A percentile compares a stretch with the other conserved stretches of the same genome.
These are phyloP conservation scores for Carposina sasakii DNA, from an alignment of 1,140 invertebrate genomes.

Conservation along the genomic window DNA sequence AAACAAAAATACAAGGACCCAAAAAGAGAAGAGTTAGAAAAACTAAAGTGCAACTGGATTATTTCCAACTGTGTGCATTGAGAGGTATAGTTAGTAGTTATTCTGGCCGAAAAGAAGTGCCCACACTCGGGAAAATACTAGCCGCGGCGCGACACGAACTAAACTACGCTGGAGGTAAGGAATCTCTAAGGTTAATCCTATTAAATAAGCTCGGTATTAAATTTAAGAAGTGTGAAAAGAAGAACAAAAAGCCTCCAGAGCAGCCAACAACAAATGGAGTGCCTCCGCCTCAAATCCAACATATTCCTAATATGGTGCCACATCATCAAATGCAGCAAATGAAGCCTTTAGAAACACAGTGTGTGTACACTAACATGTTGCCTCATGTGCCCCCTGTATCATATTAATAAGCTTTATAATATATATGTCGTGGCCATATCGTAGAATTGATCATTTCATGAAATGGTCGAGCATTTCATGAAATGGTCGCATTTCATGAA, in stretches of 20 bases:
- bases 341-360: conserved; percentile 54
- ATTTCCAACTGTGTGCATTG: conserved; percentile 58
- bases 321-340: conserved; percentile 51
- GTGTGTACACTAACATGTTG: conserved; percentile 59
- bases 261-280: conserved; percentile 18
- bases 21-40: conserved; percentile 60
- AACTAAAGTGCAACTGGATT: conserved; percentile 62
- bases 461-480: no score
- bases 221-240: conserved; percentile 66
- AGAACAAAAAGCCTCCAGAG: conserved; percentile 54
- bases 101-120: conserved; percentile 53
- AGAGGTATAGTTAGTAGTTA: conserved; percentile 59
- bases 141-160: conserved; percentile 55
- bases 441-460: no score
- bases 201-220: conserved; percentile 65
- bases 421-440: no score
- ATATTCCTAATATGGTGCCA: conserved; percentile 36
- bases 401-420: conserved; percentile 37
- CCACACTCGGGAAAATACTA: conserved; percentile 59
- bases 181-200: conserved; percentile 57
- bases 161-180: conserved; percentile 58
- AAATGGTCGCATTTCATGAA: no score
- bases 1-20: conserved; percentile 60
- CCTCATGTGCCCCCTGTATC: conserved; percentile 61
- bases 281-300: conserved; percentile 23